Conservation (phyloP, 2,797 vertebrate genomes). For the Pteropus rufus region DNA sequence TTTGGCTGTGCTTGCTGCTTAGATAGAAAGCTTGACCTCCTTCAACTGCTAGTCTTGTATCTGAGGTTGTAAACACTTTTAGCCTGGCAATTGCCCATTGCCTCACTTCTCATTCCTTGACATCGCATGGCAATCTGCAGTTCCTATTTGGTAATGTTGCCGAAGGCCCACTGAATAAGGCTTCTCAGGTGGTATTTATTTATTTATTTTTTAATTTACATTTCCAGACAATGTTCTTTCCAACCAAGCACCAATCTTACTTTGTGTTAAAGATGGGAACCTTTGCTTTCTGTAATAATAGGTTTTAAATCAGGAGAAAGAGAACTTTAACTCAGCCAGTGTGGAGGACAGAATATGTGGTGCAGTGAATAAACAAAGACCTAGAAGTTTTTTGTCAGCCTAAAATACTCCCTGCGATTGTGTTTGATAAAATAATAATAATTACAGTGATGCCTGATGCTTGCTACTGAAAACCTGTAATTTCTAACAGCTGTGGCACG, state of each 20-base stretch:
- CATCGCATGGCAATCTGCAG: not conserved
- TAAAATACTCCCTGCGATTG: constrained; percentile 76
- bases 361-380: constrained; percentile 77
- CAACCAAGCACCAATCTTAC: not conserved
- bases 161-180: not conserved
- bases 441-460: constrained; percentile 59
- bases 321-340: constrained; percentile 70
- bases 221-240: constrained; percentile 11
- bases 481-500: constrained; percentile 77
- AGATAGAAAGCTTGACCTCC: not conserved
- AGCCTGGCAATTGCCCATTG: not conserved
- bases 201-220: constrained; percentile 33
- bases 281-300: constrained; percentile 60
- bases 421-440: constrained; percentile 81
- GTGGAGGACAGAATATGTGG: constrained; percentile 55
- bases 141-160: not conserved
- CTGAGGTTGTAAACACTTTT: not conserved
- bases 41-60: not conserved
- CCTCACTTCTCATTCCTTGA: not conserved
- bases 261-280: constrained; percentile 58
- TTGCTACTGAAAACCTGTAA: constrained; percentile 75
- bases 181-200: not conserved
- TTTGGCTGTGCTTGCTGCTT: not conserved
- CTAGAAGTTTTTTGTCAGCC: constrained; percentile 73
- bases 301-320: constrained; percentile 69